Evolutionary conservation across 1,140 invertebrate genomes (phyloP).

Genomic region (Drosophila bifasciata): DNA sequence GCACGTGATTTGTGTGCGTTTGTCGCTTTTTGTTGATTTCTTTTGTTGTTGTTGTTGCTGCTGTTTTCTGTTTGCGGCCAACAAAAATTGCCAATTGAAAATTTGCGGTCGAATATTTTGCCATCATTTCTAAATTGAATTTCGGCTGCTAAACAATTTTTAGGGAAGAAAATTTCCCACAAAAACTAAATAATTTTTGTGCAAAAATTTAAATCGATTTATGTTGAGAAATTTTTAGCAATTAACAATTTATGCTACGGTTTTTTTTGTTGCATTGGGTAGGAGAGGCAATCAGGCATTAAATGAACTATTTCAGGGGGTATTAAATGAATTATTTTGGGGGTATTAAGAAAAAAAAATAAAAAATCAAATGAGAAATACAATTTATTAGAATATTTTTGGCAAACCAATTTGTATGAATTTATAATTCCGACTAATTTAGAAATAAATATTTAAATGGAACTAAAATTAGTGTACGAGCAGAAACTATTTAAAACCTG

Average conservation of each 20-base stretch:
- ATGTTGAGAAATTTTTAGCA: background rate
- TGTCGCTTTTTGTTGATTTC: conserved; percentile 52
- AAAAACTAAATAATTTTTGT: background rate
- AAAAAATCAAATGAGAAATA: background rate
- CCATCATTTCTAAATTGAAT: conserved; percentile 46
- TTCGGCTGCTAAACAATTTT: conserved; percentile 13
- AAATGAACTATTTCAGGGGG: too few relatives aligned
- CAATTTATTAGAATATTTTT: background rate
- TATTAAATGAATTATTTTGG: too few relatives aligned
- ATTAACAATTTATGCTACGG: conserved; percentile 8
- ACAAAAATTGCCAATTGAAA: conserved; percentile 66
- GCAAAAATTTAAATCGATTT: conserved; percentile 17
- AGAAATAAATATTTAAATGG: too few relatives aligned
- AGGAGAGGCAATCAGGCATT: too few relatives aligned
- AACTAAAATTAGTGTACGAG: too few relatives aligned
- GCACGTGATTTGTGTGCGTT: conserved; percentile 69
- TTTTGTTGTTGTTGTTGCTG: conserved; percentile 26
- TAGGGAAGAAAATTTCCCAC: background rate
- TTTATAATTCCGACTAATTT: background rate
- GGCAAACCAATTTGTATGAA: background rate
- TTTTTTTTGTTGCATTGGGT: too few relatives aligned
- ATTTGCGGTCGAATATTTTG: conserved; percentile 67
- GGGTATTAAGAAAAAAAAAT: too few relatives aligned
- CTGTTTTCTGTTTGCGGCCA: conserved; percentile 26
- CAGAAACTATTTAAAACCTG: too few relatives aligned